Evolutionary conservation across 2,888 invertebrate species (phyloP).

Genomic region (Rotaria macrura): DNA sequence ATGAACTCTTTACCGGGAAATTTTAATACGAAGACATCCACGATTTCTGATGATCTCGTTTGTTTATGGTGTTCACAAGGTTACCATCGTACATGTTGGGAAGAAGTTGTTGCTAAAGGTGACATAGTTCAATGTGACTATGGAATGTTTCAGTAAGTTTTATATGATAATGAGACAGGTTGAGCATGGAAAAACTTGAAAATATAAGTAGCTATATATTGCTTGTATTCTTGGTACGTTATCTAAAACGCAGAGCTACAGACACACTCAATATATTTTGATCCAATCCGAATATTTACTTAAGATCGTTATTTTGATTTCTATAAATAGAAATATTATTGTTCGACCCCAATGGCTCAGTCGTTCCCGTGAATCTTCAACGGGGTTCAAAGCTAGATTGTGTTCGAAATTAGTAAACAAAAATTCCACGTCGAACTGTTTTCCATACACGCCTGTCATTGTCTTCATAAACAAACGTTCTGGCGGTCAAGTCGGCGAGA

Average conservation of each 20-base stretch:
- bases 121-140: background rate
- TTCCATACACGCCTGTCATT: constrained; percentile 50
- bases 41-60: background rate
- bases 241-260: no score
- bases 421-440: background rate
- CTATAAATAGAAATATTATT: background rate
- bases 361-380: background rate
- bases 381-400: background rate
- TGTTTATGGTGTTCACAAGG: background rate
- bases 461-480: constrained; percentile 98
- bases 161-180: background rate
- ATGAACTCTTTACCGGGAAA: background rate
- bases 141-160: background rate
- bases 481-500: constrained; percentile 92
- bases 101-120: background rate
- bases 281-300: background rate
- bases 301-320: background rate
- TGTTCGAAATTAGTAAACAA: background rate
- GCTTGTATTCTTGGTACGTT: no score
- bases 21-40: background rate
- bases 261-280: background rate
- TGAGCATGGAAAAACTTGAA: background rate
- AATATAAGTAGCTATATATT: no score
- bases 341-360: background rate
- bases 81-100: background rate